Conservation (phyloP, 2,797 vertebrate genomes). For the Alfaro cultratus region DNA sequence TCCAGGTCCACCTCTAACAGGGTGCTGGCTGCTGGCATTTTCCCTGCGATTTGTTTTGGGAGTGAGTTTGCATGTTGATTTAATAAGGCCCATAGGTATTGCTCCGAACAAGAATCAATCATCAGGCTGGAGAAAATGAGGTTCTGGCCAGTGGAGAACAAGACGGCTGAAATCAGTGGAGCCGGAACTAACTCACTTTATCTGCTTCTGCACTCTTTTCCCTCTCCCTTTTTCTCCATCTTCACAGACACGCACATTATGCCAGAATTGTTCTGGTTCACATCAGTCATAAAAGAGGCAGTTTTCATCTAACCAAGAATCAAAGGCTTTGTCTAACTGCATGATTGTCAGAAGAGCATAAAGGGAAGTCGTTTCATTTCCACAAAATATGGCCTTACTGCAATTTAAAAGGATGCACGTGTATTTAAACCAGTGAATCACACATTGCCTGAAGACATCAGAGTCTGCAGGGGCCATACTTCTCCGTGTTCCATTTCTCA, state of each 20-base stretch:
- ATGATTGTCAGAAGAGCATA: constrained; percentile 61
- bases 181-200: constrained; percentile 31
- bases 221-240: constrained; percentile 2
- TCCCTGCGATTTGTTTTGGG: constrained; percentile 75
- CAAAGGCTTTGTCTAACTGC: constrained; percentile 63
- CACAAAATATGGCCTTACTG: constrained; percentile 72
- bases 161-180: constrained; percentile 49
- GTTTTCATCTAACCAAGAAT: constrained; percentile 63
- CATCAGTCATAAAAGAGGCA: constrained; percentile 44
- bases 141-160: constrained; percentile 48
- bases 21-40: constrained; percentile 74
- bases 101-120: constrained; percentile 80
- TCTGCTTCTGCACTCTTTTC: background rate
- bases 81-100: constrained; percentile 81
- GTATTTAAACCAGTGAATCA: constrained; percentile 71
- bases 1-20: constrained; percentile 60
- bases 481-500: constrained; percentile 74
- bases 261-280: constrained; percentile 34
- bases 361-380: constrained; percentile 61
- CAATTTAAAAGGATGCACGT: constrained; percentile 75
- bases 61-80: constrained; percentile 81
- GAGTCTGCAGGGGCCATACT: constrained; percentile 69
- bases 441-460: constrained; percentile 63
- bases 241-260: constrained; percentile 1
- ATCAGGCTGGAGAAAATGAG: constrained; percentile 58